Percentiles rank a stretch among this genome's conserved stretches.
Conservation (phyloP, 2,888 invertebrate genomes). For the Corbicula japonica region DNA sequence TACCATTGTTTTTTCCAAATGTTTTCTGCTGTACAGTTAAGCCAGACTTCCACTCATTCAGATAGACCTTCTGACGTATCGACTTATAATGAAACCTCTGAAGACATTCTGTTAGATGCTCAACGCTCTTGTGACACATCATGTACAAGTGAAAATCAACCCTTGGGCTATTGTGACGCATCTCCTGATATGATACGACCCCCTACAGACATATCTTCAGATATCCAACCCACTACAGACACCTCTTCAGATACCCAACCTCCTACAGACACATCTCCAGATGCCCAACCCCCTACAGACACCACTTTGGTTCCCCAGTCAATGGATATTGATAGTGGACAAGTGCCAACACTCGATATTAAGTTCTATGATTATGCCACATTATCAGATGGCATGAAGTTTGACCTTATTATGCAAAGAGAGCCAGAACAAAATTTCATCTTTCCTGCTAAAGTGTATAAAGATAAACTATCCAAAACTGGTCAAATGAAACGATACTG, state of each 20-base stretch:
- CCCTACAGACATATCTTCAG: no score
- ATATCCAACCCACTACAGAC: no score
- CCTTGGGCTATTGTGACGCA: constrained; percentile 1
- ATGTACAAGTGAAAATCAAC: not conserved
- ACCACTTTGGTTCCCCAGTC: constrained; percentile 3
- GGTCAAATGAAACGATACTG: constrained; percentile 47
- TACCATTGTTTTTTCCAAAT: not conserved
- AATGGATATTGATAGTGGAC: constrained; percentile 26
- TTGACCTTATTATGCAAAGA: constrained; percentile 21
- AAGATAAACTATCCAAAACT: constrained; percentile 46
- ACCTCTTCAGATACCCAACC: not conserved
- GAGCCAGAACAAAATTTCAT: constrained; percentile 39
- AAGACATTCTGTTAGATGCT: not conserved
- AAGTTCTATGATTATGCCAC: constrained; percentile 9
- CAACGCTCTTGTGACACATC: constrained; percentile 5
- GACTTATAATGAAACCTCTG: constrained; percentile 7
- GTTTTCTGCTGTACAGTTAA: constrained; percentile 4
- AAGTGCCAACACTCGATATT: not conserved
- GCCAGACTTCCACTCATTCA: constrained; percentile 10
- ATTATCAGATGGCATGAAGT: constrained; percentile 41
- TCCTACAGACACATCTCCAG: not conserved
- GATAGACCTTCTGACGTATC: constrained; percentile 12
- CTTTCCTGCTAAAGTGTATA: constrained; percentile 46
- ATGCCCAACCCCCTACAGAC: not conserved
- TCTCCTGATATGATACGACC: not conserved